Conservation (phyloP, 37 sponge, comb jelly and placozoan genomes). For the Eunapius fragilis region DNA sequence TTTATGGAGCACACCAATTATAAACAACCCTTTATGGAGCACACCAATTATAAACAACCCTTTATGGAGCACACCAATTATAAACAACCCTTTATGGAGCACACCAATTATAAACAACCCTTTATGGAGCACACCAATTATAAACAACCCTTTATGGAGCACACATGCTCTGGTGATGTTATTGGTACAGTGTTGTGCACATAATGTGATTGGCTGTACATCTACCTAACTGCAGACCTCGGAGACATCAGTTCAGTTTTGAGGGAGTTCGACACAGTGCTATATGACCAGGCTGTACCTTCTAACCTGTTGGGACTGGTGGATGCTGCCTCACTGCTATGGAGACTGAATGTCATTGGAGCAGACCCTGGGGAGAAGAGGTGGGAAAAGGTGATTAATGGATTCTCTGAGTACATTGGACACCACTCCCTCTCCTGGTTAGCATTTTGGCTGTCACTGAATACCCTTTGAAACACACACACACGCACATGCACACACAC, state of each 20-base stretch:
- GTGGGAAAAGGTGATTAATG: slow-evolving; percentile 44
- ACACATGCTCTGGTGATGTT: no score
- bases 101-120: no score
- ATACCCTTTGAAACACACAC: no score
- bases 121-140: no score
- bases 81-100: no score
- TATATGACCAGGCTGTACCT: slow-evolving; percentile 11
- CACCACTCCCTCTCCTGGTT: slow-evolving; percentile 38
- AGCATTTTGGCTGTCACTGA: background rate
- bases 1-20: no score
- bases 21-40: no score
- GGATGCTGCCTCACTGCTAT: slow-evolving; percentile 80
- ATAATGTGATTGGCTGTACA: no score
- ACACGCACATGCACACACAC: no score
- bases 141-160: background rate
- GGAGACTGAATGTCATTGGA: slow-evolving; percentile 69
- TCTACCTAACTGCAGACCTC: slow-evolving; percentile 25
- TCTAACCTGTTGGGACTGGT: slow-evolving; percentile 51
- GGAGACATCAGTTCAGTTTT: slow-evolving; percentile 37
- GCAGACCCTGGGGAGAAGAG: slow-evolving; percentile 59
- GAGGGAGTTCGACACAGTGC: slow-evolving; percentile 55
- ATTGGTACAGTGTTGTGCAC: no score
- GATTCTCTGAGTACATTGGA: slow-evolving; percentile 7
- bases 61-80: no score
- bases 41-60: no score